phyloP scores from a whole-genome alignment of 2,113 vertebrate species.

The Takifugu bimaculatus region DNA sequence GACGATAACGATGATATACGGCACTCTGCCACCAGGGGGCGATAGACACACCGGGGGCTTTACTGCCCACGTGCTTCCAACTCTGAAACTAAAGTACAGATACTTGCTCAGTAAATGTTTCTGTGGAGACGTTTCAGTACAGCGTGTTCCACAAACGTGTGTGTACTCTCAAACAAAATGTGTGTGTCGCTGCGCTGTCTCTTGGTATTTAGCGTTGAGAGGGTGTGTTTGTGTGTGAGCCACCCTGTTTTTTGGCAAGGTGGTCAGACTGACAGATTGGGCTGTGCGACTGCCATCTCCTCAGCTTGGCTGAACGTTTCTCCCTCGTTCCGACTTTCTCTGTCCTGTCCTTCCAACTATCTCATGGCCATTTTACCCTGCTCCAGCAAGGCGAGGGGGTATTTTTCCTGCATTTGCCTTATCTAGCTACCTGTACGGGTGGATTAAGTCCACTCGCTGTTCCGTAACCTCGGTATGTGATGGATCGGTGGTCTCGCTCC shows the following conservation, averaged over 20 bases:
- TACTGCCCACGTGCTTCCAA: background rate
- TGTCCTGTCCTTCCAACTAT: slow-evolving; percentile 34
- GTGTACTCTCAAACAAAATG: slow-evolving; percentile 30
- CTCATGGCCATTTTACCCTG: slow-evolving; percentile 39
- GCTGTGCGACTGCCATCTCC: slow-evolving; percentile 67
- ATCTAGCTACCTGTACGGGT: slow-evolving; percentile 30
- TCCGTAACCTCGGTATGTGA: slow-evolving; percentile 47
- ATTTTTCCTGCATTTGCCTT: slow-evolving; percentile 38
- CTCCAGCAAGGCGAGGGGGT: slow-evolving; percentile 35
- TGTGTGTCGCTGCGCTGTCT: slow-evolving; percentile 38
- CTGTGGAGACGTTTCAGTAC: slow-evolving; percentile 21
- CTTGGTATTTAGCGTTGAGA: slow-evolving; percentile 57
- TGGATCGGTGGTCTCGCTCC: slow-evolving; percentile 27
- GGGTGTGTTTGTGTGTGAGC: slow-evolving; percentile 61
- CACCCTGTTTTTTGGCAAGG: slow-evolving; percentile 65
- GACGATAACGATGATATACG: too few species aligned
- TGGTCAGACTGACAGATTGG: slow-evolving; percentile 74
- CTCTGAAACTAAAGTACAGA: background rate
- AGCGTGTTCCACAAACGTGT: slow-evolving; percentile 41
- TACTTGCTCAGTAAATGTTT: background rate
- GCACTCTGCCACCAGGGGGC: too few species aligned
- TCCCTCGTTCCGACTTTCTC: slow-evolving; percentile 31
- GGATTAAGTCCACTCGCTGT: slow-evolving; percentile 47
- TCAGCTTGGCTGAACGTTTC: slow-evolving; percentile 54
- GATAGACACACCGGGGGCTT: too few species aligned